Evolutionary conservation across 1,140 invertebrate species (phyloP), one percentile per base, ranked within the genome.

Genomic region (Asbolus verrucosus): DNA sequence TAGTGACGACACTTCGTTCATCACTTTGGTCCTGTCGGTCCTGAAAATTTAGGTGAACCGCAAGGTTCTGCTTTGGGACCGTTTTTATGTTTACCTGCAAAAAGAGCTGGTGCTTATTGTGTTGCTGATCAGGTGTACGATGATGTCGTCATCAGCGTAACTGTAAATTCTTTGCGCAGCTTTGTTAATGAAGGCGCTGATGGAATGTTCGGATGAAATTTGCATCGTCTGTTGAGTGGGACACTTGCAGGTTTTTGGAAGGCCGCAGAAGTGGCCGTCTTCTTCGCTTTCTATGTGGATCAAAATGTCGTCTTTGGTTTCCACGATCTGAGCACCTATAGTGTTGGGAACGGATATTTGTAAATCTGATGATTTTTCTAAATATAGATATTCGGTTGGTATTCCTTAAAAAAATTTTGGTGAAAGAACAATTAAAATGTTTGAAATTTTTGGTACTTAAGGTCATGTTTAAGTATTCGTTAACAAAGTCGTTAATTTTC

Each of bases 311-410:
- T 74, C 71, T 67, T 74, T 71, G 6, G 67, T 73, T 21, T 67
- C 6, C 6, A 73, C 41, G 5, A 73, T 36, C 39, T 74, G 63
- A 11, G 75, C 75, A n/a, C 67, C 62, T 13, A 74, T 41, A 9
- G 73, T 27, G 19, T 79, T 72, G 6, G 62, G 65, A 15, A 77
- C 36, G 16, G 50, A 19, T 15, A 80, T 73, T 60, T 78, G 71
- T 1, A 78, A 33, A 15, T 74, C 69, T 11, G 75, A 39, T 5
- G 76, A 74, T 65, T 67, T 76, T 73, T 80, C 77, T 21, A 80
- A 60, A 66, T 80, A 80, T 67, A 79, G 72, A 36, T 73, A 75
- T 54, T 80, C 72, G n/a, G 67, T 61, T 30, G 75, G 70, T 19
- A 78, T 31, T 39, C 54, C 77, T 80, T 19, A 39, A 75, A 75